Base-by-base conservation (phyloP, 2,888 invertebrate species). In the Troilus luridus region DNA sequence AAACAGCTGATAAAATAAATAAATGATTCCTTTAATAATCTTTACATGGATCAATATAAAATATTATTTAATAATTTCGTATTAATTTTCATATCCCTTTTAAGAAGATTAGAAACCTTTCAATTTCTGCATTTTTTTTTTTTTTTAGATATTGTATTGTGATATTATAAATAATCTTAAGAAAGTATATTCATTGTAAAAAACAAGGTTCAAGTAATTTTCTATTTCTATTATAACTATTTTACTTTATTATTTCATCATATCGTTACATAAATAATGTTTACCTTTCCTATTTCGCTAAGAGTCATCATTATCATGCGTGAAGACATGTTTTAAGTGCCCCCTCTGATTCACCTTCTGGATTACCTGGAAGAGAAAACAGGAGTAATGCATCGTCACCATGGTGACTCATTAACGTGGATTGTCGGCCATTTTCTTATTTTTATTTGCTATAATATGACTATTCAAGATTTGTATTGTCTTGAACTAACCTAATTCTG, bases 301-400 rank as follows among this genome's bases (percentile, higher is more conserved):
- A 41, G 27, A 77, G 41, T 67, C 12, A 27, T 67, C 12, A 60
- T 60, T 64, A 6, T 19, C 14, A 17, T 41, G 41, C 41, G 72
- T 64, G 67, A 24, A 24, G 24, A 6, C 24, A 9, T 10, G 12
- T 17, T 77, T 77, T 27, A 67, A 77, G 27, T 7, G 5, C 8
- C 72, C 17, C 17, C 19, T 41, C 7, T 77, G 72, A 77, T 77
- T 77, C 72, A 77, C 19, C 67, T 77, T 24, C 72, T 19, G 72
- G 72, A 41, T 27, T 77, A 77, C 72, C 72, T 77, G 72, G 72
- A 77, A 77, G 17, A 77, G 72, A 77, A 77, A 77, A 77, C 41
- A 77, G 72, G 72, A 41, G 19, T 41, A 77, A 41, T 77, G 14
- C 72, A 0, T 77, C 72, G 72, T 77, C 72, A 41, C 72, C 72